Conservation (phyloP, 2,113 vertebrate genomes). For the Prunella fulvescens region DNA sequence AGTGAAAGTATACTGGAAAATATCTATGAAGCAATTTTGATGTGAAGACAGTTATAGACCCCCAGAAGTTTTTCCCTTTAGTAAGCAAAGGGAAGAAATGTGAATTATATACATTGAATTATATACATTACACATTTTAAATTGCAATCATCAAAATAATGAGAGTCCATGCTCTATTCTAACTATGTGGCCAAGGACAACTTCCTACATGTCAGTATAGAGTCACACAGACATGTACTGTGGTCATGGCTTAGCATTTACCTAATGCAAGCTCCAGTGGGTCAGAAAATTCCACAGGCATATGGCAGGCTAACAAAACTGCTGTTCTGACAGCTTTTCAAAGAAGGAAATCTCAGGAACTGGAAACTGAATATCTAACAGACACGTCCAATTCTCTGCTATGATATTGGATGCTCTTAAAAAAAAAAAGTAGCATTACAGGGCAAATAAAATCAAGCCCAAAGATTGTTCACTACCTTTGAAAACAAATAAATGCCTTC, state of each 20-base stretch:
- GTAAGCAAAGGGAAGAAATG: neutral
- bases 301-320: neutral
- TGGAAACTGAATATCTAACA: neutral
- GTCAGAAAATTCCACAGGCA: neutral
- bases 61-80: neutral
- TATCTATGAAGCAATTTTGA: neutral
- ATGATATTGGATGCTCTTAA: neutral
- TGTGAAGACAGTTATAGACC: neutral
- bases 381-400: neutral
- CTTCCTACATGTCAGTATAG: neutral
- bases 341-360: neutral
- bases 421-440: neutral
- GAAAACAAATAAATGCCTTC: neutral
- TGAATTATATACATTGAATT: neutral
- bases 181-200: neutral
- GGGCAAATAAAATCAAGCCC: neutral
- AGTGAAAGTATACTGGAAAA: neutral
- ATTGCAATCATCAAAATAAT: neutral
- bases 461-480: neutral
- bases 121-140: neutral
- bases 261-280: neutral
- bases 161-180: neutral
- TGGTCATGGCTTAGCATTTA: neutral
- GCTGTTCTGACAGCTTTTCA: neutral
- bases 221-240: neutral